These are phyloP conservation scores for Theonella swinhoei DNA, from an alignment of 37 sponge, comb jelly and placozoan species.

Conservation along the genomic window DNA sequence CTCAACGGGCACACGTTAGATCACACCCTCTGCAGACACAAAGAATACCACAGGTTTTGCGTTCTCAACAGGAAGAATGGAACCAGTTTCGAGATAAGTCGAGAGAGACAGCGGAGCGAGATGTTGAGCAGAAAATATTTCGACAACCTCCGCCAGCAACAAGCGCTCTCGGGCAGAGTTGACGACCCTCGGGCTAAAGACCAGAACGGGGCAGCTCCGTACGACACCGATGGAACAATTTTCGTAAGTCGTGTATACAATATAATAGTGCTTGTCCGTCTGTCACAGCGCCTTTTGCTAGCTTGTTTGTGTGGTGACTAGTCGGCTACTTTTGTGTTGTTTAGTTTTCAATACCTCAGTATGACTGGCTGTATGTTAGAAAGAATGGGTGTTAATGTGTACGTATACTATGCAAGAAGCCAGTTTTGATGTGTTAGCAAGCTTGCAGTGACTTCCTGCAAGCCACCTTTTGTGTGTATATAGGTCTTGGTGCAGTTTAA, in stretches of 20 bases:
- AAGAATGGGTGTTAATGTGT: too few species aligned
- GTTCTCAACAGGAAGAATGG: slow-evolving; percentile 24
- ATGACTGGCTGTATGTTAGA: too few species aligned
- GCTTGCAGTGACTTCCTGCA: too few species aligned
- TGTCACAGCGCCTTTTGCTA: too few species aligned
- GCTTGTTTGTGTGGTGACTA: too few species aligned
- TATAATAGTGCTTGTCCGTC: neutral
- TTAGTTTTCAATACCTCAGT: too few species aligned
- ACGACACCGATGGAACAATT: neutral
- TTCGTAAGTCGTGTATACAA: neutral
- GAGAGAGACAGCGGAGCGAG: slow-evolving; percentile 37
- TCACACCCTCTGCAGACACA: slow-evolving; percentile 12
- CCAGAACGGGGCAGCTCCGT: neutral
- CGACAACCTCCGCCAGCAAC: slow-evolving; percentile 54
- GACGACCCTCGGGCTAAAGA: neutral
- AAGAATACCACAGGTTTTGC: slow-evolving; percentile 45
- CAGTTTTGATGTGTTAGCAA: too few species aligned
- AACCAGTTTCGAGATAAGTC: slow-evolving; percentile 20
- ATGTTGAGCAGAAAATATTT: slow-evolving; percentile 38
- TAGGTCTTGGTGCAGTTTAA: too few species aligned
- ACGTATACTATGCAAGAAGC: too few species aligned
- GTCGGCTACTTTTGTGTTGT: too few species aligned
- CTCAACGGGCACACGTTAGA: slow-evolving; percentile 24
- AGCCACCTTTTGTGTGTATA: too few species aligned
- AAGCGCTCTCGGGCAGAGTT: neutral